Base-by-base conservation (phyloP, 2,797 vertebrate genomes). In the Rhyacichthys aspro region DNA sequence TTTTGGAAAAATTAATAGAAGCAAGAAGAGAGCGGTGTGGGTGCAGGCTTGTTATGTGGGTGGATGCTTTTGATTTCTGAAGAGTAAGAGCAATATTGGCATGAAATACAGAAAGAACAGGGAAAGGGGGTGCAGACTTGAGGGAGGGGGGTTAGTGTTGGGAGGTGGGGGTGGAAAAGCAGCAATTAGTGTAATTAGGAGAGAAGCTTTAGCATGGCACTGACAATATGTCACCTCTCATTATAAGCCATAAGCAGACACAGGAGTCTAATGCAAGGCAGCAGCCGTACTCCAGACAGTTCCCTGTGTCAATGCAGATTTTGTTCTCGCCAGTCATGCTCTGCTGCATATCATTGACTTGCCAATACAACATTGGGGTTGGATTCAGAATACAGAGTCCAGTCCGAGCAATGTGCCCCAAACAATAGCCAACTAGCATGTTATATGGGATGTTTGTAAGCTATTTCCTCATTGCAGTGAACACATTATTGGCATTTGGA, bases 161-260 rank as follows among this genome's bases (percentile, higher is more conserved):
- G 45, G 55, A 60, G 63, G 54, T 38, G 63, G 67, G 82, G 81
- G 74, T 78, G 84, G 86, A 82, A 85, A 84, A 85, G 72, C 76
- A 76, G 73, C 88, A 91, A 91, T 93, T 92, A 92, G 79, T 79
- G 81, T 91, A 92, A 93, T 94, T 91, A 92, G 82, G 81, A 85
- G 81, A 83, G 72, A 78, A 70, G 81, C 82, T 90, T 92, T 89
- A 88, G 88, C 81, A 72, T 85, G 84, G 75, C 89, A 85, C 84
- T 90, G 90, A 90, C 90, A 90, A 91, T 91, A 91, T 76, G 90
- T 92, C 91, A 91, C 88, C 84, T 90, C 88, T 91, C 88, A 89
- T 94, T 93, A 92, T 76, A 74, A 84, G 55, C 82, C 81, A 76
- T 89, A 90, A 84, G 85, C 80, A 89, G 91, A 91, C 82, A 81